Evolutionary conservation across 2,113 vertebrate species (phyloP), one percentile per base, ranked within the genome.

Genomic region (Todiramphus chloris): DNA sequence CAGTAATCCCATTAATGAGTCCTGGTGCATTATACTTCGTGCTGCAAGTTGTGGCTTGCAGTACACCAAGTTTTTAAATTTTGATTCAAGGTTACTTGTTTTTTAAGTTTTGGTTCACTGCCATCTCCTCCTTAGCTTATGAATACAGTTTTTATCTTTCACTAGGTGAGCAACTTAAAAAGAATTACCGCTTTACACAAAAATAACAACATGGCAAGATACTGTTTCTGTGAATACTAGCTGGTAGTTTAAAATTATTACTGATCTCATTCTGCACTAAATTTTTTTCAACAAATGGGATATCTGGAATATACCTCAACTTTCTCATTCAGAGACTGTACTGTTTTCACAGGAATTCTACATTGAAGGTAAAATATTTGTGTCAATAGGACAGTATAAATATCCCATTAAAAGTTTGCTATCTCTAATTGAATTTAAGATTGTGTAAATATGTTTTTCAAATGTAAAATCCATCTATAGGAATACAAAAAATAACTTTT

Each of bases 121-220:
- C 31, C 63, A 88, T 60, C 92, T 64, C 33, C 62, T 87, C 37
- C 37, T 62, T 56, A 89, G 69, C 48, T 86, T 82, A 87, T 16
- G 15, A 66, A 58, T 46, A 25, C 33, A 82, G 39, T 31, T 75
- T 78, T 89, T 75, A 8, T 56, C 81, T 86, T 86, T 73, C 55
- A 44, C 24, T 93, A 86, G 72, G 68, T 83, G 64, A 78, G 58
- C 50, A 93, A 90, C 30, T 91, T 91, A 37, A 94, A 93, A 69
- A 94, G 90, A 84, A 87, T 95, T 84, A 95, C 94, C 68, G 19
- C 55, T 94, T 86, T 90, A 76, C 44, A 84, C 63, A 83, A 78
- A 91, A 83, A 30, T 66, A 88, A 77, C 70, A 41, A 66, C 3
- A 51, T 68, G 50, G 33, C 66, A 88, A 94, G 87, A 18, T 46